Evolutionary conservation across 2,888 invertebrate species (phyloP), one percentile per base, ranked within the genome.

Genomic region (Liposcelis brunnea): DNA sequence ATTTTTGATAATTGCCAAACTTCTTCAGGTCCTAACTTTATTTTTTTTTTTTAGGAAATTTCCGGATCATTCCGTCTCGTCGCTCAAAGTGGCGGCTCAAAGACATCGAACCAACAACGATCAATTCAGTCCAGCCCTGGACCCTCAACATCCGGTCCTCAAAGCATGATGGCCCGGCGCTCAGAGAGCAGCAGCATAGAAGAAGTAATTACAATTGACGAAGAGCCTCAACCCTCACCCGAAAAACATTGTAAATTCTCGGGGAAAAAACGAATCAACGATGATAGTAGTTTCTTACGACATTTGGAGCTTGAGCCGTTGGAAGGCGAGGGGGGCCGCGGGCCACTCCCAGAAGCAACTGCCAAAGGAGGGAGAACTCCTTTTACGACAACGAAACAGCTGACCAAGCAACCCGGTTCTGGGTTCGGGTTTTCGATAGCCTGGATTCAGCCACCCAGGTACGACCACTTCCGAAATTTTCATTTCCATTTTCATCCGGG

Each of bases 361-460:
- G 63, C 64, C 55, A 63, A 71, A 49, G 69, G 72, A 50, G 85
- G 85, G 8, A 70, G 84, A 47, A 87, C 86, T 1, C 86, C 86
- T 0, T 87, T 86, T 58, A 87, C 86, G 12, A 75, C 78, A 49
- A 82, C 85, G 37, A 80, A 80, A 58, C 69, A 71, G 62, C 69
- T 66, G 46, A 54, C 59, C 37, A 58, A 64, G 49, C 61, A 52
- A 19, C 49, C 51, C 16, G 53, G 67, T 19, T 69, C 72, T n/a
- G 81, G 82, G 18, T 83, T 80, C 54, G 87, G 87, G 12, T 87
- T 87, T 64, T 85, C 85, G 4, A 78, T 87, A 44, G 85, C 86
- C 1, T 87, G 87, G 87, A 87, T 86, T 5, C 76, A 83, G 56
- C 87, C 87, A 1, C 87, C 87, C 2, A 71, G 61, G 61, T 61